Evolutionary conservation across 2,113 vertebrate genomes (phyloP).

Genomic region (Pica pica): DNA sequence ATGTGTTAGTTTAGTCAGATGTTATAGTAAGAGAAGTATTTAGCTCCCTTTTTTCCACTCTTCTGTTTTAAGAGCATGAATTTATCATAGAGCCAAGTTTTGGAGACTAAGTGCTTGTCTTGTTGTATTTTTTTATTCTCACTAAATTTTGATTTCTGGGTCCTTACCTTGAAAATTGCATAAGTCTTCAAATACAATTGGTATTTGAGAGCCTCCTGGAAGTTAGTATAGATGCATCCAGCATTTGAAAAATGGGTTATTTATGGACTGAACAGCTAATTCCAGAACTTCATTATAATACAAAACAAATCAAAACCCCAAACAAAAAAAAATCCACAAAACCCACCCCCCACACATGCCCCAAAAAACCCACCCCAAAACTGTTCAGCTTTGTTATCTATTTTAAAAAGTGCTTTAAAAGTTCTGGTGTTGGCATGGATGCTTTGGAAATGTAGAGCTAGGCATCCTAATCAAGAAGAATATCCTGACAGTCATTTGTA

Average conservation of each 20-base stretch:
- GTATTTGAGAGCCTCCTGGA: neutral
- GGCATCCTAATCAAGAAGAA: neutral
- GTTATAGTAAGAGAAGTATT: neutral
- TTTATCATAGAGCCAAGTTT: neutral
- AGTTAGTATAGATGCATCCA: neutral
- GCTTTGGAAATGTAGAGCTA: neutral
- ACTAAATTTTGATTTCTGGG: neutral
- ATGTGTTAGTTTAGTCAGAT: neutral
- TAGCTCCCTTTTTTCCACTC: neutral
- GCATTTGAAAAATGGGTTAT: neutral
- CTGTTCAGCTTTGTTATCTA: accelerated
- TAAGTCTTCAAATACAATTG: neutral
- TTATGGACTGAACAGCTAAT: neutral
- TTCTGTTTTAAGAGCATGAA: neutral
- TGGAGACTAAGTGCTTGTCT: neutral
- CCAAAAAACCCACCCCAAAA: neutral
- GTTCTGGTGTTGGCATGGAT: neutral
- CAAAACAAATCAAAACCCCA: neutral
- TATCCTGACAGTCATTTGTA: neutral
- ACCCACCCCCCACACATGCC: accelerated
- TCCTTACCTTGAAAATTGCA: neutral
- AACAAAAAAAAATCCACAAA: neutral
- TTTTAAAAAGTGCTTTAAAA: neutral
- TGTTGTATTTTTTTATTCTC: neutral
- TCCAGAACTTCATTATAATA: neutral